Evolutionary conservation across 1,140 invertebrate genomes (phyloP).

Genomic region (Conopomorpha cramerella): DNA sequence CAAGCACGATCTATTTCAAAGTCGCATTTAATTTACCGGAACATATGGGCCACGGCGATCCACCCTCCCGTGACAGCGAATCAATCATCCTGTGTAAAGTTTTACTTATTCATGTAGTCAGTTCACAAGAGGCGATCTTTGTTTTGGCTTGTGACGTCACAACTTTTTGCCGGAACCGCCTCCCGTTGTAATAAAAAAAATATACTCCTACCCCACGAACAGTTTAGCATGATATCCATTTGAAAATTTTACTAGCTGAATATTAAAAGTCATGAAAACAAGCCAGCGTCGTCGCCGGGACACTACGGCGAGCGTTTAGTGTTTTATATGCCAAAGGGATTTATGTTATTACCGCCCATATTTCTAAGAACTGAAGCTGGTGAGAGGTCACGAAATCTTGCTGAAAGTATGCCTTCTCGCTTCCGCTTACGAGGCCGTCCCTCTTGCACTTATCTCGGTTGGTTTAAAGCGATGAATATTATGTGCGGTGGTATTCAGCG

Average conservation of each 20-base stretch:
- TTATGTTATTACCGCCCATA: slow-evolving; percentile 62
- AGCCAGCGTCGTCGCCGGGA: slow-evolving; percentile 18
- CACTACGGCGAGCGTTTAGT: slow-evolving; percentile 54
- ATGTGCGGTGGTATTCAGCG: slow-evolving; percentile 38
- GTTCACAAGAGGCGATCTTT: too few relatives aligned
- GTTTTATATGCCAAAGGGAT: slow-evolving; percentile 62
- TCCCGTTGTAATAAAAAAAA: too few relatives aligned
- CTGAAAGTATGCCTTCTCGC: slow-evolving; percentile 19
- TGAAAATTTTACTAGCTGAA: slow-evolving; percentile 16
- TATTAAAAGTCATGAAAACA: slow-evolving; percentile 18
- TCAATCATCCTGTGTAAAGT: too few relatives aligned
- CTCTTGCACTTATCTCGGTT: slow-evolving; percentile 21
- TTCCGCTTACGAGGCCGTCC: slow-evolving; percentile 22
- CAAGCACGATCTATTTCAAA: too few relatives aligned
- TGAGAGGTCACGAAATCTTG: slow-evolving; percentile 59
- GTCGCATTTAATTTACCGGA: too few relatives aligned
- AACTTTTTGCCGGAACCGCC: too few relatives aligned
- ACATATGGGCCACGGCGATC: too few relatives aligned
- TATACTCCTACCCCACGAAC: too few relatives aligned
- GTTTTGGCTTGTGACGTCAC: too few relatives aligned
- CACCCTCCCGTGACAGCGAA: too few relatives aligned
- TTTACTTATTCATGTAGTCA: too few relatives aligned
- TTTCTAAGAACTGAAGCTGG: slow-evolving; percentile 50
- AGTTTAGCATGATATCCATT: too few relatives aligned
- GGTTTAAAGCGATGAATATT: slow-evolving; percentile 58